Evolutionary conservation across 23 tunicate genomes (phyloP), one percentile per base, ranked within the genome.

Genomic region (Diplosoma virens): DNA sequence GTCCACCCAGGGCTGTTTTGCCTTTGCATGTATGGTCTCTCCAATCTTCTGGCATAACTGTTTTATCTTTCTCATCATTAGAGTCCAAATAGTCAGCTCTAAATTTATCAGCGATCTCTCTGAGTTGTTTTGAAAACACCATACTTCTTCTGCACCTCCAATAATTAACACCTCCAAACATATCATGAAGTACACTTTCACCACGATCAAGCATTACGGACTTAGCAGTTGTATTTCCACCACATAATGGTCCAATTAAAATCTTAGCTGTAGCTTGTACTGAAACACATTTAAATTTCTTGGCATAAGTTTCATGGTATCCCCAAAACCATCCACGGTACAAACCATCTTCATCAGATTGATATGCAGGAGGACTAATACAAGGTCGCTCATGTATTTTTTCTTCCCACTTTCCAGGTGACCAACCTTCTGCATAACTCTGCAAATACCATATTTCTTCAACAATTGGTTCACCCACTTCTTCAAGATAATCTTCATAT

Each of bases 251-350:
- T 9, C 76, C 79, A 1, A 85, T 73, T 33, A 94, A 37, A 41
- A 84, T 46, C 16, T 74, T 82, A 5, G 99, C 76, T 33, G 0
- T 33, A 2, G 96, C 99, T 36, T 82, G 95, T 37, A 84, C 99
- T 1, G 99, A 94, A 36, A 94, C 99, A 83, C 99, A 94, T 66
- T 94, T 94, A 67, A 94, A 94, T 32, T 87, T 88, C 33, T 79
- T 80, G 22, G 99, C 99, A 79, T 88, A 83, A 2, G 95, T 88
- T 67, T 87, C 95, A 20, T 71, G 86, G 88, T 83, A 94, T 1
- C 99, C 99, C 89, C 87, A 94, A 83, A 94, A 94, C 99, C 99
- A 94, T 17, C 99, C 99, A 26, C 99, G 75, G 24, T 55, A 59
- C 59, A 90, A 84, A 17, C 81, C 87, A n/a, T 84, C 82, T 4